Evolutionary conservation across 2,797 vertebrate species (phyloP), one percentile per base, ranked within the genome.

Genomic region (Pitangus sulphuratus): DNA sequence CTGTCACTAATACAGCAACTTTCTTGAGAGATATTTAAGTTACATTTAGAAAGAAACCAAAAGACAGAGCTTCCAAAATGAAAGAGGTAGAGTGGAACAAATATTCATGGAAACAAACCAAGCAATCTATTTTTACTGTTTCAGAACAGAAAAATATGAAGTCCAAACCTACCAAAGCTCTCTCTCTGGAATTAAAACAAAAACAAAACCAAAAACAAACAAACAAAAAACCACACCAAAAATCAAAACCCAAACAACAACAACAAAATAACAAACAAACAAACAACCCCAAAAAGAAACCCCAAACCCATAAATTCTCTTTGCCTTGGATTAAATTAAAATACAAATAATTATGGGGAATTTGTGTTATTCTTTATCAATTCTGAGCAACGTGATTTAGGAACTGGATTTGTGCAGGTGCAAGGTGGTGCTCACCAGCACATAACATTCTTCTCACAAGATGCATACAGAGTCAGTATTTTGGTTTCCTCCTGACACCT

Each of bases 371-470:
- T 74, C 31, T 20, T 13, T n/a, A 39, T 21, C 19, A 4, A 28
- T 37, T 33, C 58, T 48, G 58, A 76, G 31, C 44, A 82, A 25
- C 5, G 2, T 15, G 10, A 5, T 47, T 84, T 62, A 70, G 24
- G 21, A 76, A 26, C 33, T 60, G 45, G 11, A 40, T 70, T 83
- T 71, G 45, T 68, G 37, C 21, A 57, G 40, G 20, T 60, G 20
- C 33, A 58, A 56, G 61, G 12, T 75, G 24, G 2, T 20, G 4
- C n/a, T 95, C 30, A 45, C 18, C 33, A 77, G 33, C 31, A 31
- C 30, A 39, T 13, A 35, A 35, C 44, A 92, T 95, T 97, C 93
- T 91, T 53, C 64, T 95, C 87, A 85, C 75, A 70, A 64, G 20
- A 33, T 57, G 53, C 40, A 31, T 12, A 47, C 15, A 77, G 56